phyloP scores from a whole-genome alignment of 2,797 vertebrate genomes.

The Brachyrhaphis roseni region DNA sequence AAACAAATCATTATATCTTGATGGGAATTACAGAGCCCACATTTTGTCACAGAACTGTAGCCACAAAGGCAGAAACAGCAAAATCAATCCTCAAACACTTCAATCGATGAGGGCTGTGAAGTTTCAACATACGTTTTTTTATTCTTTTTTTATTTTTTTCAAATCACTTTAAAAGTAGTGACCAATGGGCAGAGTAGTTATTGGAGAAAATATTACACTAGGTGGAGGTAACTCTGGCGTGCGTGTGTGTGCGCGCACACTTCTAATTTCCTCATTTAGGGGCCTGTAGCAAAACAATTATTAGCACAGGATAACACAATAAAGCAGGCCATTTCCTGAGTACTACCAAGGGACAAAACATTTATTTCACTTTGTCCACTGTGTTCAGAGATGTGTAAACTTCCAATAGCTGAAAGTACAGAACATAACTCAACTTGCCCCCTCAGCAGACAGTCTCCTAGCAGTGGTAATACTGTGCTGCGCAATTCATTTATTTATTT shows the following conservation, averaged over 20 bases:
- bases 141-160: constrained; percentile 18
- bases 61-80: constrained; percentile 54
- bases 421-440: constrained; percentile 52
- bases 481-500: constrained; percentile 12
- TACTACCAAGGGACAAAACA: constrained; percentile 68
- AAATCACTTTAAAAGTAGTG: constrained; percentile 31
- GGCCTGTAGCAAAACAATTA: constrained; percentile 69
- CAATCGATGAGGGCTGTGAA: constrained; percentile 54
- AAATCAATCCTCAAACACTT: constrained; percentile 65
- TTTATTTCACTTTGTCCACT: constrained; percentile 75
- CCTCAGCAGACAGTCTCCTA: constrained; percentile 31
- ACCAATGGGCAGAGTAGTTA: constrained; percentile 41
- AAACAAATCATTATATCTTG: constrained; percentile 58
- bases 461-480: constrained; percentile 27
- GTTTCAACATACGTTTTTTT: constrained; percentile 37
- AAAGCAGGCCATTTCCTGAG: constrained; percentile 68
- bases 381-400: constrained; percentile 52
- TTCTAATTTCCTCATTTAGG: constrained; percentile 69
- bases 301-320: constrained; percentile 70
- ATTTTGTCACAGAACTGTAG: constrained; percentile 53
- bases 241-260: not conserved
- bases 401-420: constrained; percentile 37
- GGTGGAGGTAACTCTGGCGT: constrained; percentile 19
- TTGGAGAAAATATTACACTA: constrained; percentile 53
- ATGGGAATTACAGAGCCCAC: constrained; percentile 49